phyloP scores from a whole-genome alignment of 2,113 vertebrate species.

The Brevimyrus niger region DNA sequence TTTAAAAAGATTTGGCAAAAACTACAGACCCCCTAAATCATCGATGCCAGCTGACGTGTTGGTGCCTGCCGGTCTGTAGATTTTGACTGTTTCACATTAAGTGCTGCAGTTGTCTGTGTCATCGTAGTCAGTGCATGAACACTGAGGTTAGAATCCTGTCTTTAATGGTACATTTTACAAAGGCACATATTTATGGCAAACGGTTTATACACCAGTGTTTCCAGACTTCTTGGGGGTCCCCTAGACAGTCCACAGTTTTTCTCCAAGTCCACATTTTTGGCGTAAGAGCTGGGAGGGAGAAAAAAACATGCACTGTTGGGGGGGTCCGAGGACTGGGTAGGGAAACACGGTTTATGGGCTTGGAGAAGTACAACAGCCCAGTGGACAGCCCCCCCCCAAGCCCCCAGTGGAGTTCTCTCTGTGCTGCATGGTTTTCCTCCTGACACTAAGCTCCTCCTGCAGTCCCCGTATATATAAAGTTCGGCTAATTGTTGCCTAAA shows the following conservation, averaged over 20 bases:
- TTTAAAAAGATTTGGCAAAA: not conserved
- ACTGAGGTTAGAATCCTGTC: not conserved
- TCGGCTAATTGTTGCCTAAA: not conserved
- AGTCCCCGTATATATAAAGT: not conserved
- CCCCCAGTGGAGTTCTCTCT: not conserved
- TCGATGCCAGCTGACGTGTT: not conserved
- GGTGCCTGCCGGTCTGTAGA: not conserved
- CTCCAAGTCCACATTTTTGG: not conserved
- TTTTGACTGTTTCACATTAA: not conserved
- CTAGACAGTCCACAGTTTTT: not conserved
- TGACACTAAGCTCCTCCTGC: not conserved
- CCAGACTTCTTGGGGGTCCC: not conserved
- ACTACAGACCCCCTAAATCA: not conserved
- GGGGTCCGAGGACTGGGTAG: not conserved
- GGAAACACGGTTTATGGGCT: not conserved
- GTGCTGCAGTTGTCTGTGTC: not conserved
- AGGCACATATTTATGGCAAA: not conserved
- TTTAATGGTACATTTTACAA: not conserved
- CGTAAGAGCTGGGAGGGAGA: not conserved
- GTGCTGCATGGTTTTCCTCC: not conserved
- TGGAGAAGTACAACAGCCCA: not conserved
- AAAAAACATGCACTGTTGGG: not conserved
- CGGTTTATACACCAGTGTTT: not conserved
- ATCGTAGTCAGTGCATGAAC: not conserved
- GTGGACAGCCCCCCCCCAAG: not conserved